Evolutionary conservation across 2,888 invertebrate species (phyloP).

Genomic region (Empis livida): DNA sequence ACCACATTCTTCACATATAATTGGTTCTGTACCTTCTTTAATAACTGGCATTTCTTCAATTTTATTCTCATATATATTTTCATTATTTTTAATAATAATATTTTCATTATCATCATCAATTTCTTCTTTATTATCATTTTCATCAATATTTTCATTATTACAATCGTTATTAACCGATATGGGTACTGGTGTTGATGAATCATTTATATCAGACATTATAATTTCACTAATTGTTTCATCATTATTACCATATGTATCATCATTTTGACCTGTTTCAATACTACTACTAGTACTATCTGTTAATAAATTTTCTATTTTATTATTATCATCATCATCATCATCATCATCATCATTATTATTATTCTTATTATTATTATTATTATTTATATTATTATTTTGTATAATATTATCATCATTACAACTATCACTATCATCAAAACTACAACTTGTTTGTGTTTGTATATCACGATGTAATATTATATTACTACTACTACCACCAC

Average conservation of each 20-base stretch:
- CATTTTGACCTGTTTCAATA: neutral
- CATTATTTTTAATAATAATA: neutral
- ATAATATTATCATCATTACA: neutral
- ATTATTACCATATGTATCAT: neutral
- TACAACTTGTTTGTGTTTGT: neutral
- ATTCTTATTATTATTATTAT: neutral
- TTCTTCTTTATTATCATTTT: neutral
- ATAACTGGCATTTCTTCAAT: neutral
- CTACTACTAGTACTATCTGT: neutral
- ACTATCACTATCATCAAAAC: neutral
- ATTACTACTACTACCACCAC: too few relatives aligned
- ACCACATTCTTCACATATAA: neutral
- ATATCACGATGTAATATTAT: neutral
- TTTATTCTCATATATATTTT: too few relatives aligned
- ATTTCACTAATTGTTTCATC: too few relatives aligned
- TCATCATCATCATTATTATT: neutral
- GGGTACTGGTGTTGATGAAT: too few relatives aligned
- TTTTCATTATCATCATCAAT: neutral
- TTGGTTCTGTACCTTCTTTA: neutral
- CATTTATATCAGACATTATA: too few relatives aligned
- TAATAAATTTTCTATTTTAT: too few relatives aligned
- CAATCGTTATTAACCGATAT: neutral
- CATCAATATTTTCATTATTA: neutral
- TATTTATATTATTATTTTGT: neutral
- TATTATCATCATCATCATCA: too few relatives aligned